Percentiles rank a stretch among this genome's conserved stretches.
Evolutionary conservation across 2,113 vertebrate species (phyloP).

Genomic region (Bubo blakistoni): DNA sequence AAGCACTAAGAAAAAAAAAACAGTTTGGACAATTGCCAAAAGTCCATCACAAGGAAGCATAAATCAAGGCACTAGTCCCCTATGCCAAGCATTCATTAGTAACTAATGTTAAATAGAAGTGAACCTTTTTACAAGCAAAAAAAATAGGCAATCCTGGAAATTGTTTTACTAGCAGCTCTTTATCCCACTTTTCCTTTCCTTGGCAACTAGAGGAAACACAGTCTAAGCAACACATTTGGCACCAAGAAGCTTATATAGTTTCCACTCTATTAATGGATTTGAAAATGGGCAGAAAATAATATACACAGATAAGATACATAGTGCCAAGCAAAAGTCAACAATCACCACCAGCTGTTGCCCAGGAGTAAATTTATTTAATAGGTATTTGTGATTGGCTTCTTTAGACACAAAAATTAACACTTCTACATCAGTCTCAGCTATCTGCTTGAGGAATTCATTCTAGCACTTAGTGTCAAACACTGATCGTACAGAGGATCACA

Average conservation of each 20-base stretch:
- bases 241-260: not conserved
- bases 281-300: not conserved
- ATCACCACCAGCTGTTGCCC: not conserved
- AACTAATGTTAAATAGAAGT: not conserved
- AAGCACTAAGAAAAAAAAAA: not conserved
- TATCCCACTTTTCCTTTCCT: slow-evolving; percentile 15
- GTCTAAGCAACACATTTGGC: not conserved
- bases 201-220: not conserved
- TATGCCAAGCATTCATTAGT: slow-evolving; percentile 7
- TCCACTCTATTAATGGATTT: not conserved
- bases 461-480: not conserved
- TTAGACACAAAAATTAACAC: not conserved
- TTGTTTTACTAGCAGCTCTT: slow-evolving; percentile 23
- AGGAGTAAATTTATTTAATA: not conserved
- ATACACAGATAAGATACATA: not conserved
- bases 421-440: not conserved
- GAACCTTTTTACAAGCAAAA: slow-evolving; percentile 34
- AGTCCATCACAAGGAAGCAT: not conserved
- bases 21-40: not conserved
- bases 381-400: not conserved
- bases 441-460: not conserved
- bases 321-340: not conserved
- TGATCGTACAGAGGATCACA: not conserved
- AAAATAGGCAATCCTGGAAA: slow-evolving; percentile 16
- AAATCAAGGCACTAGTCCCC: not conserved